Conservation (phyloP, 1,140 invertebrate genomes). For the Geopemphigus sp. region DNA sequence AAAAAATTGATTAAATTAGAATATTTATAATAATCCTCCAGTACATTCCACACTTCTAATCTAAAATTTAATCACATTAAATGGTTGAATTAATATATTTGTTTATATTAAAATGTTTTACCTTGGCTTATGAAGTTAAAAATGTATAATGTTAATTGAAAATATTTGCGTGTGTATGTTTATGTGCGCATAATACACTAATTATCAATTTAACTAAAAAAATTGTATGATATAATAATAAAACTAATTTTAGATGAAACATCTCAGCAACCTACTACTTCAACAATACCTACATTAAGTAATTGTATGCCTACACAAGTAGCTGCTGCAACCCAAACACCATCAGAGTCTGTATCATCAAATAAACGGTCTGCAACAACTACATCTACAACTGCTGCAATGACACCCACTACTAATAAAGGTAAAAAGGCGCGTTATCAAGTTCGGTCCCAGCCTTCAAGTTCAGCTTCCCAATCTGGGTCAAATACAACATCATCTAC, state of each 20-base stretch:
- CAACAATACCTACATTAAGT: slow-evolving; percentile 22
- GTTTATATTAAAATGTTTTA: background rate
- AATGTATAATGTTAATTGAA: no score
- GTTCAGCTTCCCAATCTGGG: slow-evolving; percentile 43
- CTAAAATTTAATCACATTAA: no score
- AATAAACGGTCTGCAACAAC: slow-evolving; percentile 52
- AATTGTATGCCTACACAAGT: slow-evolving; percentile 33
- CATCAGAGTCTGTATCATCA: slow-evolving; percentile 51
- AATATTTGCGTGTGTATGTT: no score
- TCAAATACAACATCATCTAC: slow-evolving; percentile 37
- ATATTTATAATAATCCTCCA: no score
- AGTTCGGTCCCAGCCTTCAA: slow-evolving; percentile 43
- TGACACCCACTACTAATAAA: slow-evolving; percentile 52
- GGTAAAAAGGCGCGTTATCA: slow-evolving; percentile 47
- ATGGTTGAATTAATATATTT: no score
- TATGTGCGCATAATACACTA: no score
- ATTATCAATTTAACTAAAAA: no score
- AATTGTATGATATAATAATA: no score
- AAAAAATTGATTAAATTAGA: no score
- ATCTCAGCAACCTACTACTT: background rate
- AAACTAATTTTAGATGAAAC: slow-evolving; percentile 31
- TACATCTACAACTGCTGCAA: slow-evolving; percentile 49
- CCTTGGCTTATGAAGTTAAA: no score
- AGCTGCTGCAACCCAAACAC: slow-evolving; percentile 53
- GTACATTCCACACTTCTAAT: no score